phyloP scores from a whole-genome alignment of 1,140 invertebrate species.

The Physella acuta region DNA sequence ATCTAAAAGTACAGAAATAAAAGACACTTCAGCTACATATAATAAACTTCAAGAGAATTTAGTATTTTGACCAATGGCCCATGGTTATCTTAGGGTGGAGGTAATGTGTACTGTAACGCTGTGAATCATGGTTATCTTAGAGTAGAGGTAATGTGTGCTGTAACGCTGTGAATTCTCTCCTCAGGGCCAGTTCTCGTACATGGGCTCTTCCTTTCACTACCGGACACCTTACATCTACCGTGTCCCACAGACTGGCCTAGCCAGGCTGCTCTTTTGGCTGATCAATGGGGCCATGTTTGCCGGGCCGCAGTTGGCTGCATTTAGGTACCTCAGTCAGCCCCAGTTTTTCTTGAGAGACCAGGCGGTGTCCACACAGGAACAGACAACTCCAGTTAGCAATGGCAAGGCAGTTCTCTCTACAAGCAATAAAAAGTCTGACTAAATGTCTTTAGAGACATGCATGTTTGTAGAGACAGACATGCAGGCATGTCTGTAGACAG shows the following conservation, averaged over 20 bases:
- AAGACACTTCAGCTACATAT: no score
- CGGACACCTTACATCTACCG: conserved; percentile 39
- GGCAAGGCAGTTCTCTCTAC: neutral
- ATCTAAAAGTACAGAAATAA: no score
- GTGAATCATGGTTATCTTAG: no score
- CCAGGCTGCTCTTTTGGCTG: conserved; percentile 41
- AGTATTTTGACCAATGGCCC: no score
- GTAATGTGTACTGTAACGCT: no score
- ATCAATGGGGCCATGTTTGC: conserved; percentile 40
- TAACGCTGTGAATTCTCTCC: no score
- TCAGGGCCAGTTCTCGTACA: conserved; percentile 48
- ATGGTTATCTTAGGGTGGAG: no score
- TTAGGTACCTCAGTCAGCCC: conserved; percentile 11
- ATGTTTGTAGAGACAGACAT: no score
- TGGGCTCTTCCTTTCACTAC: conserved; percentile 45
- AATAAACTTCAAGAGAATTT: no score
- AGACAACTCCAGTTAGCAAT: neutral
- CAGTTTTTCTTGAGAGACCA: neutral
- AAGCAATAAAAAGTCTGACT: conserved; percentile 1
- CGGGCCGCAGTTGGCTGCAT: conserved; percentile 44
- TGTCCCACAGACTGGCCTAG: conserved; percentile 34
- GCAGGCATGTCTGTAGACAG: no score
- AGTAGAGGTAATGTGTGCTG: no score
- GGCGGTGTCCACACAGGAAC: neutral
- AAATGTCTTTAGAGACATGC: neutral